phyloP scores from a whole-genome alignment of 2,797 vertebrate species.

The Scomberomorus guttatus region DNA sequence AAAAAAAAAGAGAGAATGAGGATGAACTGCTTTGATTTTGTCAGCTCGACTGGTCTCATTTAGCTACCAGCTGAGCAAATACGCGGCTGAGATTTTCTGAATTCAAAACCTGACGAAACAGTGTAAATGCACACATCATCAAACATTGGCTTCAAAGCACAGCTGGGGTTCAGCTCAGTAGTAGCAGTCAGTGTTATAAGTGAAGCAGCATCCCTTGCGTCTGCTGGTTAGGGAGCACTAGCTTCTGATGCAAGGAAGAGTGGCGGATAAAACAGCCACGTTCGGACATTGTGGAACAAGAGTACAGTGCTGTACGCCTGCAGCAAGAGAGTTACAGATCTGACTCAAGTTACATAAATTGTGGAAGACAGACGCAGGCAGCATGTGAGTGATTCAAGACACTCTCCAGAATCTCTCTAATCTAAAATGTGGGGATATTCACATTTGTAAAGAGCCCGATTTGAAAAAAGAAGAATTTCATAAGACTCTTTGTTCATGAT shows the following conservation, averaged over 20 bases:
- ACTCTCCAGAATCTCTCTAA: background rate
- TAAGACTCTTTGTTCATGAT: background rate
- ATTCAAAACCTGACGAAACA: conserved; percentile 39
- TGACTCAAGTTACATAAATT: conserved; percentile 23
- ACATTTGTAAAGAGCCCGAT: background rate
- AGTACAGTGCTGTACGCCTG: background rate
- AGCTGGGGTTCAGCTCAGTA: conserved; percentile 42
- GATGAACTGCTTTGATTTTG: conserved; percentile 25
- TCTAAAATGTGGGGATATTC: conserved; percentile 21
- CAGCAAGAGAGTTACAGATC: conserved; percentile 10
- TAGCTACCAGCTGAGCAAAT: conserved; percentile 37
- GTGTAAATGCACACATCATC: conserved; percentile 44
- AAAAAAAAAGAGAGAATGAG: background rate
- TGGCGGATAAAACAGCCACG: conserved; percentile 32
- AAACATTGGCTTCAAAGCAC: conserved; percentile 62
- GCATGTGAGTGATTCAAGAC: background rate
- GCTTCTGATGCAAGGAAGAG: conserved; percentile 45
- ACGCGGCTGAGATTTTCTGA: conserved; percentile 25
- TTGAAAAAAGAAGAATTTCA: conserved; percentile 4
- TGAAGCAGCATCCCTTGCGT: conserved; percentile 43
- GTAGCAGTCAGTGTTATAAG: conserved; percentile 43
- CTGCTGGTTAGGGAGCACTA: conserved; percentile 34
- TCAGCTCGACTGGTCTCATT: conserved; percentile 9
- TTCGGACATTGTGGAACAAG: conserved; percentile 17
- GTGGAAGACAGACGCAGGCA: conserved; percentile 20